Conservation (phyloP, 2,113 vertebrate species). For the Dolichotis patagonum region DNA sequence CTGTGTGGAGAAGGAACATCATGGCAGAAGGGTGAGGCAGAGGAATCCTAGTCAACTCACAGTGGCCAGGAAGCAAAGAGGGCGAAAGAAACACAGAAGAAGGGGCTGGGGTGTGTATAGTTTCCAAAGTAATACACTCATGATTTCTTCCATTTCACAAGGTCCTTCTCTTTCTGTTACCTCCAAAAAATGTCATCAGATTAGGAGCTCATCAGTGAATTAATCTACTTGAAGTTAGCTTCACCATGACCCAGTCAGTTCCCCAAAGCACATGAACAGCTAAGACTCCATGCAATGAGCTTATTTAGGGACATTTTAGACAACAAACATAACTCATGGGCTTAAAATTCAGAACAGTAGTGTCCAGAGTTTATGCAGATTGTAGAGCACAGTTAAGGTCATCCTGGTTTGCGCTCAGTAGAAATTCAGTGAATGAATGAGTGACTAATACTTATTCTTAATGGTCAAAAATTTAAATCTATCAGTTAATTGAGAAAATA, state of each 20-base stretch:
- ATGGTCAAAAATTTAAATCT: neutral
- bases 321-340: neutral
- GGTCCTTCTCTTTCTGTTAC: neutral
- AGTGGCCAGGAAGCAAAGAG: neutral
- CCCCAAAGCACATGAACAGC: neutral
- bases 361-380: neutral
- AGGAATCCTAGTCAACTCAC: neutral
- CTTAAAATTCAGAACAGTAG: neutral
- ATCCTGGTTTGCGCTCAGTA: neutral
- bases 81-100: neutral
- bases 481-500: neutral
- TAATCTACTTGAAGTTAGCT: neutral
- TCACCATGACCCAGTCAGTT: neutral
- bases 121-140: neutral
- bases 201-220: neutral
- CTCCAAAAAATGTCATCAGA: neutral
- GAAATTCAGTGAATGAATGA: neutral
- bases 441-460: neutral
- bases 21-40: neutral
- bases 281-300: neutral
- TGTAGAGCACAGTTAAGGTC: neutral
- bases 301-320: neutral
- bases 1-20: neutral
- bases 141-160: neutral
- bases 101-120: neutral